phyloP scores from a whole-genome alignment of 1,140 invertebrate species.

The Pseudomyrmex flavicornis region DNA sequence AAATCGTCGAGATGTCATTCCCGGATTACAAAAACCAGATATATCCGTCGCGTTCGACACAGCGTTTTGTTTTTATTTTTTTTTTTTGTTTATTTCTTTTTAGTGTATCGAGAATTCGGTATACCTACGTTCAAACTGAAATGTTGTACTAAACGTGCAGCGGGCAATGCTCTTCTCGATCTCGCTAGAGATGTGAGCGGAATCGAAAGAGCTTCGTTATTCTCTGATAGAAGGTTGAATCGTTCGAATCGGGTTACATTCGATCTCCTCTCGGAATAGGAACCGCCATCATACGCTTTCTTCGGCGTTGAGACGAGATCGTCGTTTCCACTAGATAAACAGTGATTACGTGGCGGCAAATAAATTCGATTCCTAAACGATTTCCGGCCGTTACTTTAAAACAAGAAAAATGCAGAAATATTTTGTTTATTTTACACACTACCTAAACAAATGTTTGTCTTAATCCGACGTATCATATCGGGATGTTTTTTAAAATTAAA shows the following conservation, averaged over 20 bases:
- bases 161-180: conserved; percentile 2
- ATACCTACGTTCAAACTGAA: conserved; percentile 37
- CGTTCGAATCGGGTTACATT: conserved; percentile 45
- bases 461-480: too few relatives aligned
- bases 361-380: conserved; percentile 27
- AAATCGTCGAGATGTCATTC: background rate
- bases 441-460: too few relatives aligned
- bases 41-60: conserved; percentile 1
- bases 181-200: conserved; percentile 33
- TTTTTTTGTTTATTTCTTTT: background rate
- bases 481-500: background rate
- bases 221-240: conserved; percentile 3
- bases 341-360: conserved; percentile 44
- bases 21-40: background rate
- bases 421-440: too few relatives aligned
- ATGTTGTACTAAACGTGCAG: conserved; percentile 38
- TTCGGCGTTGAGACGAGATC: conserved; percentile 40
- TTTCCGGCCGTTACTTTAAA: conserved; percentile 6
- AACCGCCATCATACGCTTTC: conserved; percentile 34
- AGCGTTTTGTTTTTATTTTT: too few relatives aligned
- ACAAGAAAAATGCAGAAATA: conserved; percentile 1
- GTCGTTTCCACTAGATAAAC: conserved; percentile 45
- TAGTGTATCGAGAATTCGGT: conserved; percentile 42
- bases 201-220: conserved; percentile 64
- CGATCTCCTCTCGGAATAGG: conserved; percentile 24